These are phyloP conservation scores for Mechanitis messenoides DNA, from an alignment of 2,888 invertebrate species.

Conservation along the genomic window DNA sequence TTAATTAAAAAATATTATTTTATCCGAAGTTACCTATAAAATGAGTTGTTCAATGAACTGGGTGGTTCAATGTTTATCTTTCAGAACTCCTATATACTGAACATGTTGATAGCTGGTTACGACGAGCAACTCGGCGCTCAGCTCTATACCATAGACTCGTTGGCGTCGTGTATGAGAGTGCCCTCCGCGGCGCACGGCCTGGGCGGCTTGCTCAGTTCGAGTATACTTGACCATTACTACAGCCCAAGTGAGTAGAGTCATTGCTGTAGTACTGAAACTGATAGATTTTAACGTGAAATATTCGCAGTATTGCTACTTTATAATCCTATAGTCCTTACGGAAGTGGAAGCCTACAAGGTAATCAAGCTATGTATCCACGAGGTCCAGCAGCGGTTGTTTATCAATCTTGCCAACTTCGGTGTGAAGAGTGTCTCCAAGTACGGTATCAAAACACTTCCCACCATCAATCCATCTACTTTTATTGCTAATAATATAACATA, in stretches of 20 bases:
- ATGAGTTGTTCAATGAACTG: neutral
- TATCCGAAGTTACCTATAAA: neutral
- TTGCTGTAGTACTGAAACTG: too few relatives aligned
- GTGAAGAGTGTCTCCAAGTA: slow-evolving; percentile 88
- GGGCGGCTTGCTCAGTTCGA: slow-evolving; percentile 90
- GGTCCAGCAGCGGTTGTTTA: slow-evolving; percentile 89
- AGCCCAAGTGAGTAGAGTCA: slow-evolving; percentile 72
- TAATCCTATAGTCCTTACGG: slow-evolving; percentile 77
- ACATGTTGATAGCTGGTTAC: slow-evolving; percentile 87
- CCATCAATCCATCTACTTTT: slow-evolving; percentile 66
- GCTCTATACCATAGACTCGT: slow-evolving; percentile 92
- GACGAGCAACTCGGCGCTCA: slow-evolving; percentile 87
- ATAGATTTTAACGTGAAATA: neutral
- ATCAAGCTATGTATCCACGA: slow-evolving; percentile 91
- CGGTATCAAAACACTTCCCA: slow-evolving; percentile 84
- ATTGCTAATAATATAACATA: slow-evolving; percentile 8
- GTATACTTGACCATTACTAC: slow-evolving; percentile 92
- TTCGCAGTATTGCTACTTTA: neutral
- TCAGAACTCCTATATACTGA: slow-evolving; percentile 20
- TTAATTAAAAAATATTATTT: too few relatives aligned
- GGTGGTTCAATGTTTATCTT: neutral
- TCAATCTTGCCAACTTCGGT: slow-evolving; percentile 92
- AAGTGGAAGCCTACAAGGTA: slow-evolving; percentile 86
- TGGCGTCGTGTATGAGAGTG: slow-evolving; percentile 88
- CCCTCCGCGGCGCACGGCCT: slow-evolving; percentile 96